Evolutionary conservation across 2,888 invertebrate genomes (phyloP).

Genomic region (Alsophila aescularia): DNA sequence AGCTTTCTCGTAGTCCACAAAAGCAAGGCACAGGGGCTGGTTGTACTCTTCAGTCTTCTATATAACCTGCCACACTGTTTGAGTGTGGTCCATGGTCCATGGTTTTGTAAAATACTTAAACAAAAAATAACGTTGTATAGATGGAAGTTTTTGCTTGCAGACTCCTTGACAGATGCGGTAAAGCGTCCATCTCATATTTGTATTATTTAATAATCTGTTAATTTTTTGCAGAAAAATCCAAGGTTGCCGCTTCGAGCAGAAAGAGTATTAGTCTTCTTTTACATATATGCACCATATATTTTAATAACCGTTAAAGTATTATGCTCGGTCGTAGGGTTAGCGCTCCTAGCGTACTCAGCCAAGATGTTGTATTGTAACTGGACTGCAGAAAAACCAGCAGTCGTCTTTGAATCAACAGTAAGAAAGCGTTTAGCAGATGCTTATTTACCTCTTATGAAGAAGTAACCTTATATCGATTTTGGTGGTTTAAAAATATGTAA

Average conservation of each 20-base stretch:
- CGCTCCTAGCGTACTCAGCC: constrained; percentile 7
- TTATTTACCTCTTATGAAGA: constrained; percentile 16
- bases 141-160: too few relatives aligned
- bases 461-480: too few relatives aligned
- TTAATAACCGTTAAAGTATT: constrained; percentile 12
- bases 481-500: too few relatives aligned
- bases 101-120: too few relatives aligned
- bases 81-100: too few relatives aligned
- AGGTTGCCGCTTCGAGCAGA: constrained; percentile 34
- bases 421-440: neutral
- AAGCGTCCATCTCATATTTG: neutral
- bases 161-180: too few relatives aligned
- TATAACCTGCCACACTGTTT: too few relatives aligned
- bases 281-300: constrained; percentile 16
- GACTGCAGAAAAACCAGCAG: neutral
- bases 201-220: neutral
- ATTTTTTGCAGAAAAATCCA: constrained; percentile 38
- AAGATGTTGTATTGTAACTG: constrained; percentile 7
- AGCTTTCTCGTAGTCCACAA: too few relatives aligned
- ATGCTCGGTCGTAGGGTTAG: constrained; percentile 8
- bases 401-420: neutral
- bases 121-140: too few relatives aligned
- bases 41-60: too few relatives aligned
- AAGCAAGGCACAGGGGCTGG: too few relatives aligned
- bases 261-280: constrained; percentile 18